phyloP scores from a whole-genome alignment of 2,888 invertebrate genomes.

The Ariolimax columbianus region DNA sequence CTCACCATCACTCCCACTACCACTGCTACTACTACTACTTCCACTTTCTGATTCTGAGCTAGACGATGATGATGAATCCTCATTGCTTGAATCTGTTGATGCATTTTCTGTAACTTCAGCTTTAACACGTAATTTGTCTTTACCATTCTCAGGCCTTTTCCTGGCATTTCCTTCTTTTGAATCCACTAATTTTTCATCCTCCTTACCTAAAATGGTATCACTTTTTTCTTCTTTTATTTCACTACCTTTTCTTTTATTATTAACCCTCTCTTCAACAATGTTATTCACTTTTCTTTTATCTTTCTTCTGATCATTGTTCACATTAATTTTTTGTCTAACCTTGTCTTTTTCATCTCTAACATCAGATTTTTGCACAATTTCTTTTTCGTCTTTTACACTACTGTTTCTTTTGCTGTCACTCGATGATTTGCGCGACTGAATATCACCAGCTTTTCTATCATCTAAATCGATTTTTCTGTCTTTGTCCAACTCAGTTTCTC shows the following conservation, averaged over 20 bases:
- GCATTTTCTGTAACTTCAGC: not conserved
- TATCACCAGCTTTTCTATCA: not conserved
- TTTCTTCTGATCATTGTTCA: not conserved
- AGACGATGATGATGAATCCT: slow-evolving; percentile 29
- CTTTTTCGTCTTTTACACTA: slow-evolving; percentile 19
- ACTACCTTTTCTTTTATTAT: slow-evolving; percentile 20
- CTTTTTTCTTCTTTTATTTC: slow-evolving; percentile 19
- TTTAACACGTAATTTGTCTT: not conserved
- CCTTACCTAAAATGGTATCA: not conserved
- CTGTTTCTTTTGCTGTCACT: slow-evolving; percentile 22
- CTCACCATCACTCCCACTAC: slow-evolving; percentile 45
- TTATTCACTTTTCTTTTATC: slow-evolving; percentile 15
- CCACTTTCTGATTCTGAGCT: slow-evolving; percentile 48
- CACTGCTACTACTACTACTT: slow-evolving; percentile 41
- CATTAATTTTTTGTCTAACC: not conserved
- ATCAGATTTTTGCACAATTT: not conserved
- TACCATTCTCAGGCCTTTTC: slow-evolving; percentile 10
- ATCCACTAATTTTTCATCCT: not conserved
- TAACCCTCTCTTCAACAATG: not conserved
- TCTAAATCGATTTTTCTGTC: slow-evolving; percentile 25
- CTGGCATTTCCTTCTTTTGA: not conserved
- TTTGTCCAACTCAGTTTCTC: slow-evolving; percentile 29
- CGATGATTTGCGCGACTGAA: slow-evolving; percentile 17
- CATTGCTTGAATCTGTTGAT: slow-evolving; percentile 17
- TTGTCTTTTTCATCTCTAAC: slow-evolving; percentile 13